phyloP scores from a whole-genome alignment of 2,113 vertebrate genomes.

The Hassar affinis region DNA sequence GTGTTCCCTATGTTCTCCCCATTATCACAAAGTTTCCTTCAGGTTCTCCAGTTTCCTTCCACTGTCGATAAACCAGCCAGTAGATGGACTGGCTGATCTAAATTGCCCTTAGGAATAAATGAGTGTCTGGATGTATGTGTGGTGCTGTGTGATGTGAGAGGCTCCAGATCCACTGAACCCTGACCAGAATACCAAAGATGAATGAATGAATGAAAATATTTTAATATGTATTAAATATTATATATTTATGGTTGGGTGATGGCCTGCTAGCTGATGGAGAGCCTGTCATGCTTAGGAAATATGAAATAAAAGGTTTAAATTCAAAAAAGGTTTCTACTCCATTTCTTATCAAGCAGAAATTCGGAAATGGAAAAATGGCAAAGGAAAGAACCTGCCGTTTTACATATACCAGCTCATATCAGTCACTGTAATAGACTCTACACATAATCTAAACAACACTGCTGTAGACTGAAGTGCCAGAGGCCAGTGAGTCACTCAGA shows the following conservation, averaged over 20 bases:
- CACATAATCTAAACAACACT: neutral
- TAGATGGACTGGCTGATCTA: neutral
- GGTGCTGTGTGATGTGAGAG: neutral
- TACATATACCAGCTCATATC: no score
- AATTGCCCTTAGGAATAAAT: no score
- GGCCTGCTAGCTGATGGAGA: neutral
- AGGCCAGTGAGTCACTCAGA: conserved; percentile 23
- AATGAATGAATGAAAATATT: neutral
- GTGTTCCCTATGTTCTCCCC: neutral
- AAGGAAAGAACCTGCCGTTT: no score
- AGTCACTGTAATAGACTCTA: neutral
- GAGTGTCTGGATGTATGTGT: neutral
- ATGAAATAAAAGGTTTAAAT: neutral
- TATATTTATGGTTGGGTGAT: neutral
- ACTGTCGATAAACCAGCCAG: neutral
- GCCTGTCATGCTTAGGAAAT: neutral
- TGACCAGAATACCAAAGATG: neutral
- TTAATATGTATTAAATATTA: neutral
- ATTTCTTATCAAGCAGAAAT: neutral
- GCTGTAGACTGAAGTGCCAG: conserved; percentile 7
- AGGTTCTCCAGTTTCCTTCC: neutral
- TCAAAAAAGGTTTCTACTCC: neutral
- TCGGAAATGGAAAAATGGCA: neutral
- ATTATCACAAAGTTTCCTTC: neutral
- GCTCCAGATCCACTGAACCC: neutral